These are phyloP conservation scores for Hydriomena furcata DNA, from an alignment of 2,888 invertebrate genomes.

Conservation along the genomic window DNA sequence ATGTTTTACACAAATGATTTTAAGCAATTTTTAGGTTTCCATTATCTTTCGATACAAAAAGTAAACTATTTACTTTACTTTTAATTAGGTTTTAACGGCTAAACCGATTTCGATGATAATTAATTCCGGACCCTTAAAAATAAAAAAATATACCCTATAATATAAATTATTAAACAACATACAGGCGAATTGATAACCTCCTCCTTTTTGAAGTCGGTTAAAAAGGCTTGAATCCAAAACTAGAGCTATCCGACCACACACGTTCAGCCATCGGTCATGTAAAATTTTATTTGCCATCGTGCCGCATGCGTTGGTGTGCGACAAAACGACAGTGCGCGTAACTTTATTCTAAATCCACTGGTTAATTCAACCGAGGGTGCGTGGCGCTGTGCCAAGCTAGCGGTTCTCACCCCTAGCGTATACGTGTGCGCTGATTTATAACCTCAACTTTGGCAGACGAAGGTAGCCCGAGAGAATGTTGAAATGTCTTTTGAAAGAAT, in stretches of 20 bases:
- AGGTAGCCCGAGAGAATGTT: constrained; percentile 28
- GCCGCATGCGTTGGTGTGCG: constrained; percentile 39
- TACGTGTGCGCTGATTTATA: constrained; percentile 32
- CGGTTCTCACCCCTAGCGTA: constrained; percentile 25
- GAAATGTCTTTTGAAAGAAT: constrained; percentile 24
- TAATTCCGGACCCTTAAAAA: too few species aligned
- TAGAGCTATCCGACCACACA: neutral
- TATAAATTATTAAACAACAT: too few species aligned
- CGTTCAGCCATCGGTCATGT: constrained; percentile 25
- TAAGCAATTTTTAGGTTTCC: too few species aligned
- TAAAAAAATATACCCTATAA: too few species aligned
- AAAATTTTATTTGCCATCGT: constrained; percentile 25
- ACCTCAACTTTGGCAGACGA: constrained; percentile 28
- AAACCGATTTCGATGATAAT: too few species aligned
- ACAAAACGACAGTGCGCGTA: constrained; percentile 31
- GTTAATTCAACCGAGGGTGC: constrained; percentile 31
- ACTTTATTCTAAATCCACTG: constrained; percentile 34
- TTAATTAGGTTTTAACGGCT: too few species aligned
- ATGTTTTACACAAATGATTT: too few species aligned
- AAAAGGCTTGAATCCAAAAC: too few species aligned
- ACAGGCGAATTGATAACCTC: too few species aligned
- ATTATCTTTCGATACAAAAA: too few species aligned
- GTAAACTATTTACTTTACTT: too few species aligned
- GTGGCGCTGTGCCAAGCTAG: constrained; percentile 29
- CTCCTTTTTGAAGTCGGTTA: too few species aligned